A percentile compares a stretch with the other conserved stretches of the same genome.
Evolutionary conservation across 30 jellyfish, hydroid and myxozoan genomes (phyloP).

Genomic region (Hydractinia echinata): DNA sequence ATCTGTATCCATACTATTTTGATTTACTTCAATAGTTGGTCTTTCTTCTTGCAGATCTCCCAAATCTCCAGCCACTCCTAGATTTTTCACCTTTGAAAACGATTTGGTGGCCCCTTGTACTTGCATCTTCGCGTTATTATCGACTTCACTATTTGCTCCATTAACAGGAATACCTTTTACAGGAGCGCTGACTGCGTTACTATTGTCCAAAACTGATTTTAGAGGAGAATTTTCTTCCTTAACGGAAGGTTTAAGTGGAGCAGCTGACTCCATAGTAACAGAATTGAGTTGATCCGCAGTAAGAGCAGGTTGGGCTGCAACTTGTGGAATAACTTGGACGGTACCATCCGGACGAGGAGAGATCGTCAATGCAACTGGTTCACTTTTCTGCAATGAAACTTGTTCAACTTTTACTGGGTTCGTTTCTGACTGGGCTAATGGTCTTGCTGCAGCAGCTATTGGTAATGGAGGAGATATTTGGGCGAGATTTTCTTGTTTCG

Average conservation of each 20-base stretch:
- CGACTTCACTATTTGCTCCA: not conserved
- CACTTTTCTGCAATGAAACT: too few species aligned
- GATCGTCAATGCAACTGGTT: too few species aligned
- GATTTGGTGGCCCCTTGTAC: not conserved
- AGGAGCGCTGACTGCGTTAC: not conserved
- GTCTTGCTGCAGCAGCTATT: too few species aligned
- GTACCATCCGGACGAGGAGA: too few species aligned
- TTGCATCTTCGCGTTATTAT: not conserved
- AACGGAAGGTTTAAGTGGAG: not conserved
- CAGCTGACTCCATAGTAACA: too few species aligned
- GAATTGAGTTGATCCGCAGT: too few species aligned
- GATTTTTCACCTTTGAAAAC: not conserved
- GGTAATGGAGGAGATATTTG: too few species aligned
- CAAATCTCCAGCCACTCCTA: conserved; percentile 35
- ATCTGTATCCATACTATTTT: conserved; percentile 13
- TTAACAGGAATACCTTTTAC: not conserved
- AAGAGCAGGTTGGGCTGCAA: too few species aligned
- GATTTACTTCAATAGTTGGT: not conserved
- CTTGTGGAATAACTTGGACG: too few species aligned
- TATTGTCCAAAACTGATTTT: not conserved
- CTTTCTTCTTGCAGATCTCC: conserved; percentile 37
- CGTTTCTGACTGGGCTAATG: too few species aligned
- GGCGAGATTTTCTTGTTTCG: too few species aligned
- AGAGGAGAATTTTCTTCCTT: not conserved
- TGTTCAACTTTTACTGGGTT: too few species aligned